A percentile compares a stretch with the other conserved stretches of the same genome.
Evolutionary conservation across 1,140 invertebrate genomes (phyloP).

Genomic region (Nymphalis io): DNA sequence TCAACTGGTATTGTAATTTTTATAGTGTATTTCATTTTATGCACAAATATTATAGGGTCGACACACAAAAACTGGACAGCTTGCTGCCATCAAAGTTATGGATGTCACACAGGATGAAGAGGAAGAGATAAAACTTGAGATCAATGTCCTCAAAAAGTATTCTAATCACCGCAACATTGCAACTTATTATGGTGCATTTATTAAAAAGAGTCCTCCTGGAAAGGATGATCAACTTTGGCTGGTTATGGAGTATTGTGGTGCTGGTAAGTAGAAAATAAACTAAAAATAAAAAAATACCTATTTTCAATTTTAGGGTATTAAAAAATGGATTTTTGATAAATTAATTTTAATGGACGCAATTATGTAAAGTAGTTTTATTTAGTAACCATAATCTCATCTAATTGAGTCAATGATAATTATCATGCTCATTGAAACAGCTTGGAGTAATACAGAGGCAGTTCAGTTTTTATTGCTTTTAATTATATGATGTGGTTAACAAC

Average conservation of each 20-base stretch:
- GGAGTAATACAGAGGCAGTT: conserved; percentile 1
- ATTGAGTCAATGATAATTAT: neutral
- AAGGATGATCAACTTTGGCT: conserved; percentile 99
- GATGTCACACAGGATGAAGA: conserved; percentile 99
- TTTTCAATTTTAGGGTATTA: no score
- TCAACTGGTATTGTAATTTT: no score
- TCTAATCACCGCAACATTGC: conserved; percentile 99
- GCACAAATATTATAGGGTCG: conserved; percentile 88
- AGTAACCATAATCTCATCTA: no score
- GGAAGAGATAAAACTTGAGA: conserved; percentile 99
- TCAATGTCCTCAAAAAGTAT: conserved; percentile 99
- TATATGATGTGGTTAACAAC: conserved; percentile 16
- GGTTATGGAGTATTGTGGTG: conserved; percentile 99
- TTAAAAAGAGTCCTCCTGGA: conserved; percentile 98
- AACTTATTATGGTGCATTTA: conserved; percentile 99
- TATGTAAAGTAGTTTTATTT: no score
- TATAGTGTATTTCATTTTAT: conserved; percentile 23
- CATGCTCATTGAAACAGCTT: neutral
- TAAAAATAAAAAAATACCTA: neutral
- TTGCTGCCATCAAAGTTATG: conserved; percentile 99
- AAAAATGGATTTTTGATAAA: no score
- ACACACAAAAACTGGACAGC: conserved; percentile 99
- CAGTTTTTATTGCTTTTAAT: conserved; percentile 30
- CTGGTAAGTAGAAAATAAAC: conserved; percentile 82
- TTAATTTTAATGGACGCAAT: no score